A percentile compares a stretch with the other conserved stretches of the same genome.
phyloP scores from a whole-genome alignment of 2,113 vertebrate genomes.

The Cinclus mexicanus region DNA sequence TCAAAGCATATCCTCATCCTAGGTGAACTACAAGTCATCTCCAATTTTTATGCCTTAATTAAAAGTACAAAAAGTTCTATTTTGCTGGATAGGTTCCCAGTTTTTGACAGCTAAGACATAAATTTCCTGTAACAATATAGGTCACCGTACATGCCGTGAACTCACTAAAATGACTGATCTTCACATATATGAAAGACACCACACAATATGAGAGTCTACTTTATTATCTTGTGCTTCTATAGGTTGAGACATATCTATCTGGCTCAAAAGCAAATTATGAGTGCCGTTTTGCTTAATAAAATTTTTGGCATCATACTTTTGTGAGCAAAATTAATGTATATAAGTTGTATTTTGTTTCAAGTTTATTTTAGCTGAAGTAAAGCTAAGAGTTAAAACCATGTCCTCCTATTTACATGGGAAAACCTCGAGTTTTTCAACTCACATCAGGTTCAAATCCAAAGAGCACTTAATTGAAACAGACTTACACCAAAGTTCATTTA shows the following conservation, averaged over 20 bases:
- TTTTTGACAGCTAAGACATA: background rate
- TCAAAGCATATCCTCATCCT: background rate
- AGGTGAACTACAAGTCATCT: background rate
- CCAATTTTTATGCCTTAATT: background rate
- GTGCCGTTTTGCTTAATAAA: background rate
- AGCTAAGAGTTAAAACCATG: background rate
- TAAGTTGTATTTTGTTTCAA: background rate
- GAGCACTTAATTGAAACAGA: background rate
- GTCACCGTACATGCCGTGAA: background rate
- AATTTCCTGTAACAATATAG: background rate
- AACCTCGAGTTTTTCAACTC: background rate
- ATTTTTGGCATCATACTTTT: background rate
- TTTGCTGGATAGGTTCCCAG: background rate
- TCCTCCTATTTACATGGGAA: background rate
- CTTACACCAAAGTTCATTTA: background rate
- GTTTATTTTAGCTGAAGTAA: background rate
- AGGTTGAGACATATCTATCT: background rate
- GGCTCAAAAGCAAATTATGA: background rate
- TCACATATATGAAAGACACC: background rate
- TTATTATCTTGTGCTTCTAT: background rate
- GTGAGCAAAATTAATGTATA: background rate
- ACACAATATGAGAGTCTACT: background rate
- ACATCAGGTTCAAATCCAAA: background rate
- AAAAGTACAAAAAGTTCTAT: background rate
- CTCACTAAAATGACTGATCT: background rate